Percentiles rank a stretch among this genome's conserved stretches.
These are phyloP conservation scores for Thermophis baileyi DNA, from an alignment of 2,113 vertebrate species.

Conservation along the genomic window DNA sequence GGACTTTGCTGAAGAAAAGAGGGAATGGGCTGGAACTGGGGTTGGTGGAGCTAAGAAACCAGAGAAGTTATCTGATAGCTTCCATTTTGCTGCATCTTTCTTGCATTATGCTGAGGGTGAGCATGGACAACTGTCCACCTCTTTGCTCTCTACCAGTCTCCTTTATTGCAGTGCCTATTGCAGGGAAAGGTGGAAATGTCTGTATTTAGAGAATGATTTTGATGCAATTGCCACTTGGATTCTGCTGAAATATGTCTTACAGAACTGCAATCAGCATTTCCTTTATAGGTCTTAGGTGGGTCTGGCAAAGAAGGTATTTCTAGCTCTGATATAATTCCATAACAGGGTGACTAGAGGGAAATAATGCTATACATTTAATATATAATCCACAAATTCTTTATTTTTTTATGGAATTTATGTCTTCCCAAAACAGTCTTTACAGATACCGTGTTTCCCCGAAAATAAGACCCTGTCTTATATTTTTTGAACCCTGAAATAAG, in stretches of 20 bases:
- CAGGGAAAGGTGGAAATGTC: neutral
- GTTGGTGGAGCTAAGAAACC: neutral
- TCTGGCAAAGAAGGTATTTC: neutral
- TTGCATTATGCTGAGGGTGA: slow-evolving; percentile 16
- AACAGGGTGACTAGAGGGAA: neutral
- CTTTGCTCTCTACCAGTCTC: neutral
- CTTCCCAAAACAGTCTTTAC: neutral
- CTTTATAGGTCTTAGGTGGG: neutral
- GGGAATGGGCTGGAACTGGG: neutral
- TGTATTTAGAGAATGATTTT: neutral
- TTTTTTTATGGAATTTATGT: neutral
- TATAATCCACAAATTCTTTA: neutral
- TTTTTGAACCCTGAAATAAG: too few relatives aligned
- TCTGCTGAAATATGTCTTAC: neutral
- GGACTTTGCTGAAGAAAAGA: neutral
- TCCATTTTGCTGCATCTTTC: slow-evolving; percentile 44
- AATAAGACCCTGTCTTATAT: too few relatives aligned
- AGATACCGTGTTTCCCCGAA: too few relatives aligned
- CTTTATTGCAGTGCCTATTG: neutral
- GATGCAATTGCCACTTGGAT: neutral
- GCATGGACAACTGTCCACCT: neutral
- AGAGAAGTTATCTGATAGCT: slow-evolving; percentile 23
- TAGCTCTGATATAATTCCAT: neutral
- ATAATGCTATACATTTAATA: neutral
- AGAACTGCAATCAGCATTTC: neutral